Percentiles rank a stretch among this genome's conserved stretches.
These are phyloP conservation scores for Pseudanteris insignis DNA, from an alignment of 2,888 invertebrate genomes.

Conservation along the genomic window DNA sequence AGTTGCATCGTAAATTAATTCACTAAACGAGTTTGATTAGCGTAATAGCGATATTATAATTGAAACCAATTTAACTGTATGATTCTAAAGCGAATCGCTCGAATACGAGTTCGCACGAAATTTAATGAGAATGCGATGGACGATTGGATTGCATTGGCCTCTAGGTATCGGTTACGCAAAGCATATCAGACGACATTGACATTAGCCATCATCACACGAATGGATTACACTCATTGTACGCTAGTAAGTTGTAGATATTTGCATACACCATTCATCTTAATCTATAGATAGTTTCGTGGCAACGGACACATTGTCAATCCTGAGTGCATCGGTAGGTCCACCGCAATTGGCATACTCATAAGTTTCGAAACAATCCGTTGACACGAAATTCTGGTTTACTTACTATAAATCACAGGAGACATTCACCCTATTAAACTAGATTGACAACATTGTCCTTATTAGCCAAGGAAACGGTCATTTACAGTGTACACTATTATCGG, in stretches of 20 bases:
- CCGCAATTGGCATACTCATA: conserved; percentile 43
- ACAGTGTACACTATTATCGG: too few relatives aligned
- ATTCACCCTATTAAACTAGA: too few relatives aligned
- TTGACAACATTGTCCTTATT: too few relatives aligned
- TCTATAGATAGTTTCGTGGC: conserved; percentile 46
- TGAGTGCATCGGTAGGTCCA: conserved; percentile 32
- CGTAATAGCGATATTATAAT: too few relatives aligned
- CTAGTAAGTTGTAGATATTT: conserved; percentile 32
- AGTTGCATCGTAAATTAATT: neutral
- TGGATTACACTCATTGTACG: conserved; percentile 25
- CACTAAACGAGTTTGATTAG: too few relatives aligned
- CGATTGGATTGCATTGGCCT: conserved; percentile 9
- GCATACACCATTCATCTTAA: conserved; percentile 44
- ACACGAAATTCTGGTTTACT: conserved; percentile 63
- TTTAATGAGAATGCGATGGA: conserved; percentile 3
- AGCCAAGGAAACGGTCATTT: too few relatives aligned
- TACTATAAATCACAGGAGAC: conserved; percentile 57
- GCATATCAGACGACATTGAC: conserved; percentile 42
- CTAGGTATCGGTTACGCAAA: conserved; percentile 31
- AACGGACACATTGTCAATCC: conserved; percentile 46
- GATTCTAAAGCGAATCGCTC: too few relatives aligned
- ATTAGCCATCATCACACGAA: conserved; percentile 38
- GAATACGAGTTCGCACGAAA: too few relatives aligned
- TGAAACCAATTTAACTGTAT: too few relatives aligned
- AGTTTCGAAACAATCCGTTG: conserved; percentile 58